phyloP scores from a whole-genome alignment of 1,140 invertebrate species.

The Bombus fervidus region DNA sequence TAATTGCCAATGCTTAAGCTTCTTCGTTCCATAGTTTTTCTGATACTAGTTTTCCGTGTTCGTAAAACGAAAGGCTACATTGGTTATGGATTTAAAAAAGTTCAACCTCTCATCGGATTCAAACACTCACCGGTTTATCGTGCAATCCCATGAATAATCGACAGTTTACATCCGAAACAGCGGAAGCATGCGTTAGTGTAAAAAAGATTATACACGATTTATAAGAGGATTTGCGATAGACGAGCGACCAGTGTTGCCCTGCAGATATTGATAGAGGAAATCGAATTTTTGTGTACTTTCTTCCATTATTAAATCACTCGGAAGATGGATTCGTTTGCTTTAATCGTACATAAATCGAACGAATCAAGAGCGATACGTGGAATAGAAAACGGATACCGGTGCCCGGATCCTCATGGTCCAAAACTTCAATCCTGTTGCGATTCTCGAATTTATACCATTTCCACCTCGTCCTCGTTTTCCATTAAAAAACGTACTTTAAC shows the following conservation, averaged over 20 bases:
- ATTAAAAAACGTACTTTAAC: too few species aligned
- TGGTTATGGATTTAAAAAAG: not conserved
- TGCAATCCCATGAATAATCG: constrained; percentile 50
- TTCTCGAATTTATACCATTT: too few species aligned
- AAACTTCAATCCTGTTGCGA: not conserved
- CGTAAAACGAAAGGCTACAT: not conserved
- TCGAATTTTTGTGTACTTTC: constrained; percentile 38
- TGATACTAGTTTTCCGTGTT: not conserved
- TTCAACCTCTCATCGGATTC: not conserved
- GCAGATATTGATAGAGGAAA: constrained; percentile 46
- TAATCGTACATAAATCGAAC: constrained; percentile 36
- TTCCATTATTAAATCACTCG: constrained; percentile 43
- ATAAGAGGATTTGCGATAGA: constrained; percentile 44
- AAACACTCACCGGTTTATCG: constrained; percentile 8
- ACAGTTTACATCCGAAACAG: constrained; percentile 51
- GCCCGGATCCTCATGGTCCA: not conserved
- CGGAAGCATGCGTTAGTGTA: constrained; percentile 14
- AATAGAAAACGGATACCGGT: not conserved
- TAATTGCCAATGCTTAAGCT: too few species aligned
- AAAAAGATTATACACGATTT: constrained; percentile 49
- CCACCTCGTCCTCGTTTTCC: too few species aligned
- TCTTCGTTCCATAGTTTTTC: too few species aligned
- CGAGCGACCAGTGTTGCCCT: not conserved
- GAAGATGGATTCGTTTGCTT: constrained; percentile 28
- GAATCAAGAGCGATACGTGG: not conserved